Conservation (phyloP, 1,140 invertebrate species). For the Anastrepha ludens region DNA sequence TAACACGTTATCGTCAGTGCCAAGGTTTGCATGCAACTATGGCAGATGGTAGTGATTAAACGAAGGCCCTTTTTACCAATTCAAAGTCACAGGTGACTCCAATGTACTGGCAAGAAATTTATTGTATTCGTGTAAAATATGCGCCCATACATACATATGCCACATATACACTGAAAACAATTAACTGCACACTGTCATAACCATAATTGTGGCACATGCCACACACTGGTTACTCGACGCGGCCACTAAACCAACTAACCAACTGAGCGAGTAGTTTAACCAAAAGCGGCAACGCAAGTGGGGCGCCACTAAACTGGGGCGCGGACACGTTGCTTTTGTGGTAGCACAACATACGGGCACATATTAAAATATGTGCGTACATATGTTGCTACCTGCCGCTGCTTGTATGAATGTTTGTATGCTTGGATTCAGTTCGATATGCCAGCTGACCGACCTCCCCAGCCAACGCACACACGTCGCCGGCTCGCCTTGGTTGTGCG, state of each 20-base stretch:
- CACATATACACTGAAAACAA: too few relatives aligned
- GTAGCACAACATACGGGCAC: background rate
- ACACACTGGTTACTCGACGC: background rate
- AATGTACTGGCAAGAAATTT: too few relatives aligned
- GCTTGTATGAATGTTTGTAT: background rate
- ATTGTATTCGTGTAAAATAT: too few relatives aligned
- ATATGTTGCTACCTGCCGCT: background rate
- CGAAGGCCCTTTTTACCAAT: too few relatives aligned
- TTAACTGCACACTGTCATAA: background rate
- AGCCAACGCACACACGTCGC: background rate
- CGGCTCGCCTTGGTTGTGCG: background rate
- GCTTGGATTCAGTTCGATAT: background rate
- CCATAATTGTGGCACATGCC: slow-evolving; percentile 15
- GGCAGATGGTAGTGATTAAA: too few relatives aligned
- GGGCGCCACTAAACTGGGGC: slow-evolving; percentile 13
- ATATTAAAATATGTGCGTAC: background rate
- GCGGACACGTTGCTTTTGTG: background rate
- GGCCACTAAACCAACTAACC: background rate
- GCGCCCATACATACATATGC: background rate
- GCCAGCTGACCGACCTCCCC: slow-evolving; percentile 5
- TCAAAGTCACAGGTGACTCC: too few relatives aligned
- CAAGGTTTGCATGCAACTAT: too few relatives aligned
- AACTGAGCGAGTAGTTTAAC: background rate
- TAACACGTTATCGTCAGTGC: too few relatives aligned
- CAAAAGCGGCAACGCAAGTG: background rate